These are phyloP conservation scores for Heliconius melpomene DNA, from an alignment of 1,140 invertebrate species.

Conservation along the genomic window DNA sequence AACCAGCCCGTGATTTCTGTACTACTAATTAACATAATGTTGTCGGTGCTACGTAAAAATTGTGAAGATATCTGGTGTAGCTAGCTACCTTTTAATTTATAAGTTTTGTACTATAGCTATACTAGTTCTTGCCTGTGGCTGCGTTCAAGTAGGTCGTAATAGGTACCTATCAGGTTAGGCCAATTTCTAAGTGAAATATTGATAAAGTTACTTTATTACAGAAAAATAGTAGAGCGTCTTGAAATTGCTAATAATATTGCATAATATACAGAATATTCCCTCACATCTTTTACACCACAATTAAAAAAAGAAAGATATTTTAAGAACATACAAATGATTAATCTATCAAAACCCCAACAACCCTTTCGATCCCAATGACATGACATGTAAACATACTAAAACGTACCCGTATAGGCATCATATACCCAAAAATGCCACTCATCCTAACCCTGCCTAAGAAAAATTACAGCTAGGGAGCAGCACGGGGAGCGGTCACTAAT, in stretches of 20 bases:
- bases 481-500: constrained; percentile 75
- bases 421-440: constrained; percentile 24
- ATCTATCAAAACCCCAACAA: constrained; percentile 2
- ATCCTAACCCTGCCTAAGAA: constrained; percentile 63
- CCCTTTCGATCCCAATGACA: constrained; percentile 7
- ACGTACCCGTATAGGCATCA: background rate
- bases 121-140: too few species aligned
- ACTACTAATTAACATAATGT: constrained; percentile 43
- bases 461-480: constrained; percentile 72
- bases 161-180: too few species aligned
- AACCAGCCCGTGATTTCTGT: constrained; percentile 30
- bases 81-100: background rate
- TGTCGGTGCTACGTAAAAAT: constrained; percentile 12
- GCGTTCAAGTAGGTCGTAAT: too few species aligned
- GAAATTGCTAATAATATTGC: too few species aligned
- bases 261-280: too few species aligned
- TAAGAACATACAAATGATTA: background rate
- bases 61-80: background rate
- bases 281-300: background rate
- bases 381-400: background rate
- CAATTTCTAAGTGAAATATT: too few species aligned
- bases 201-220: too few species aligned
- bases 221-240: too few species aligned
- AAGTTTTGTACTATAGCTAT: background rate
- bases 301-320: background rate